Evolutionary conservation across 2,888 invertebrate species (phyloP), one percentile per base, ranked within the genome.

Genomic region (Drosophila peninsularis): DNA sequence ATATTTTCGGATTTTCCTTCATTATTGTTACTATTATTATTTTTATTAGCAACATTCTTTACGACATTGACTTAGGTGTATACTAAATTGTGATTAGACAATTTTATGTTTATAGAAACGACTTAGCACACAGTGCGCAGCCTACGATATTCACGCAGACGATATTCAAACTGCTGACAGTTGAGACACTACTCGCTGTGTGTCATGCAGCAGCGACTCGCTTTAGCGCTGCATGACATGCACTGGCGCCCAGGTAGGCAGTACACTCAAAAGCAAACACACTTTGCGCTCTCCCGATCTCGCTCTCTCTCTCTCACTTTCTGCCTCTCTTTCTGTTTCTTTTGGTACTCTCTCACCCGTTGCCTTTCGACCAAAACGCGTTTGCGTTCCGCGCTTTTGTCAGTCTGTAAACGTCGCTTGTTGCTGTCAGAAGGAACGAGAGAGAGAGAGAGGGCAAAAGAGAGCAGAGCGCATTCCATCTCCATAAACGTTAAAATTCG

Each of bases 331-430:
- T 19, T 34, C 49, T 49, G 27, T 11, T 5, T 24, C 6, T 30
- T 19, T 60, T 37, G 27, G 27, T 54, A 41, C 39, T 52, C 58
- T 55, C 45, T 65, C 55, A 39, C 42, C 10, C 19, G 19, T 57
- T 52, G 58, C 34, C 65, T 87, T 81, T 88, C 69, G 85, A 88
- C 88, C 85, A 87, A 74, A 88, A 78, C 65, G 77, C 82, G 82
- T 78, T 79, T 77, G 58, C 71, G 68, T 74, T 80, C 62, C 49
- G 65, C 62, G 53, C 53, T 69, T 66, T 57, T 69, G 63, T 76
- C 71, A 88, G 78, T 82, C 69, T 61, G 70, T 84, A 57, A 66
- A 61, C 70, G 76, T 88, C 71, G 88, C 76, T 65, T 78, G 82
- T 72, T 75, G 79, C 66, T 73, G 58, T 44, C 39, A 41, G 60